Evolutionary conservation across 1,140 invertebrate genomes (phyloP).

Genomic region (Coptotermes formosanus): DNA sequence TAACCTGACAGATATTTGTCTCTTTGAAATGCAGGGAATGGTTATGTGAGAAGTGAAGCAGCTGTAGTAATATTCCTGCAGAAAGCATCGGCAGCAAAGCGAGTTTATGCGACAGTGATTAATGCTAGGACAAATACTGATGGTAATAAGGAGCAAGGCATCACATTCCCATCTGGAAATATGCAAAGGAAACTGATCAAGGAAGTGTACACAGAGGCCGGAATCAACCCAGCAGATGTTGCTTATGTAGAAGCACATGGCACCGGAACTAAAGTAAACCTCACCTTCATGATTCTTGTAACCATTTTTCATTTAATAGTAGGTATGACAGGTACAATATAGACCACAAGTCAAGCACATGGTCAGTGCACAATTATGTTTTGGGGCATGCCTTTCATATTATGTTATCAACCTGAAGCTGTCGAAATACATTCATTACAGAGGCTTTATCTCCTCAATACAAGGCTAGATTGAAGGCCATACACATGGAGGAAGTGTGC

Average conservation of each 20-base stretch:
- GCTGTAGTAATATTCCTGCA: slow-evolving; percentile 80
- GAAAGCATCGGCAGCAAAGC: slow-evolving; percentile 66
- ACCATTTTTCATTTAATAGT: not conserved
- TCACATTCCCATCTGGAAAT: slow-evolving; percentile 85
- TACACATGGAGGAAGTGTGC: no score
- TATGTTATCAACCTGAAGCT: no score
- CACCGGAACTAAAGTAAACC: slow-evolving; percentile 81
- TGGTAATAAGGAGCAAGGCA: slow-evolving; percentile 83
- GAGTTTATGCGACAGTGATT: slow-evolving; percentile 84
- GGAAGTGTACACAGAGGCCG: slow-evolving; percentile 80
- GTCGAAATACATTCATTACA: no score
- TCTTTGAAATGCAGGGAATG: slow-evolving; percentile 56
- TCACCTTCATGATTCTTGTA: not conserved
- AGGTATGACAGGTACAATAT: not conserved
- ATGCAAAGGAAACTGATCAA: slow-evolving; percentile 85
- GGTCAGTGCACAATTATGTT: no score
- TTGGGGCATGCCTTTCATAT: no score
- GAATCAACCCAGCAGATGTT: slow-evolving; percentile 77
- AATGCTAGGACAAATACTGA: slow-evolving; percentile 88
- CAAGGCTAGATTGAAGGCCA: no score
- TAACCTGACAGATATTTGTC: no score
- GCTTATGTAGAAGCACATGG: slow-evolving; percentile 94
- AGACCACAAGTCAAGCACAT: no score
- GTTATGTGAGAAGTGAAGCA: slow-evolving; percentile 91
- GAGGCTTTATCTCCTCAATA: no score